Evolutionary conservation across 1,140 invertebrate species (phyloP), one percentile per base, ranked within the genome.

Genomic region (Colletes gigas): DNA sequence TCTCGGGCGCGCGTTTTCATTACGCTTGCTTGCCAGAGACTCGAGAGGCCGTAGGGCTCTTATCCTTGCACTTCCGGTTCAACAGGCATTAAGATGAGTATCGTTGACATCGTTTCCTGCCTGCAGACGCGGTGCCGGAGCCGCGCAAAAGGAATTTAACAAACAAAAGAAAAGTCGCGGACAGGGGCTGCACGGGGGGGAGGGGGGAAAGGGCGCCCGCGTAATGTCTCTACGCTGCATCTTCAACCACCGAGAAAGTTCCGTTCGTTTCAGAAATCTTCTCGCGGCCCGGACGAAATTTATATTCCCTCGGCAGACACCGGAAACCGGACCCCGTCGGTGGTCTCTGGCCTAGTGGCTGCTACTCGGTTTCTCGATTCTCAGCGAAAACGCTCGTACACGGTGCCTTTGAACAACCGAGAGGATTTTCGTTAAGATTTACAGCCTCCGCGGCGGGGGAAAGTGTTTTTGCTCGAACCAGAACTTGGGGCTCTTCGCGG

Each of bases 51-150:
- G 57, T 73, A 68, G 80, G 75, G 71, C 71, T 86, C 84, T 80
- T 83, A 83, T 82, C 83, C 86, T 83, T 83, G 83, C 83, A 87
- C 83, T 90, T 88, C 83, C 84, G 82, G 89, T 87, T 88, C 85
- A 87, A 86, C 84, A 79, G 83, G 85, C 88, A 90, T 91, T 90
- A 90, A 90, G 90, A 90, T 88, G 88, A 91, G 89, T 90, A 91
- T 90, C 89, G 88, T 90, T 90, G 90, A 91, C 90, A 91, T 84
- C 88, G 87, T 91, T 91, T 83, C 83, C 84, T 68, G 79, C 65
- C 71, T 66, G 77, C 73, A 89, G 79, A 88, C 73, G 67, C 67
- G 44, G 69, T 67, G 62, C 70, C 60, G 57, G 54, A 55, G 71
- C 59, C 74, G 76, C 83, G 82, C 63, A 59, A 70, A 66, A 82